phyloP scores from a whole-genome alignment of 2,113 vertebrate genomes.

The Ctenodactylus gundi region DNA sequence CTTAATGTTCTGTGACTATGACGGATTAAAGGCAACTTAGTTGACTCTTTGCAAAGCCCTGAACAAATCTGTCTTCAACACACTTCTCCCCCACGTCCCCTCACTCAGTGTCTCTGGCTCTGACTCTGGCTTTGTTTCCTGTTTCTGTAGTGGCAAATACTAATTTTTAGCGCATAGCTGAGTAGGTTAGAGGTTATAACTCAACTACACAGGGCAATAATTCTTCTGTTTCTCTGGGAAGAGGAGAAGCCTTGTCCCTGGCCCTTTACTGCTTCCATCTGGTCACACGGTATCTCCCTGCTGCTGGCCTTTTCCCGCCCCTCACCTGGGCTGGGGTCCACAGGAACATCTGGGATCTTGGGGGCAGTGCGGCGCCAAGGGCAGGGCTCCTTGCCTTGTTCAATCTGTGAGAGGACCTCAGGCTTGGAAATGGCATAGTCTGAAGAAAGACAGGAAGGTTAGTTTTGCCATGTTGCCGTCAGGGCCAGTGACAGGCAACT shows the following conservation, averaged over 20 bases:
- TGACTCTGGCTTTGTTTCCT: too few species aligned
- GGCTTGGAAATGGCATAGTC: conserved; percentile 79
- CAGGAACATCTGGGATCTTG: conserved; percentile 60
- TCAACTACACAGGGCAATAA: background rate
- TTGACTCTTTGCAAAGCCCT: background rate
- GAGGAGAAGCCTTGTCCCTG: background rate
- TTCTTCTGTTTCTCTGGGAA: background rate
- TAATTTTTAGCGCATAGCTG: background rate
- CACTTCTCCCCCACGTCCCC: background rate
- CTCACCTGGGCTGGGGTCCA: conserved; percentile 76
- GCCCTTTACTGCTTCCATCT: background rate
- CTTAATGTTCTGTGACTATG: background rate
- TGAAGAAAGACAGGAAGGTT: conserved; percentile 61
- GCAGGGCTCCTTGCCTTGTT: conserved; percentile 75
- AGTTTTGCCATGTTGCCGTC: background rate
- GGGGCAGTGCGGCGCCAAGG: background rate
- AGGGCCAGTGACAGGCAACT: background rate
- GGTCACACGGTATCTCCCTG: background rate
- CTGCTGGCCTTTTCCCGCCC: background rate
- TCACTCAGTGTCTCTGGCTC: background rate
- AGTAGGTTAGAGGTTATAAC: background rate
- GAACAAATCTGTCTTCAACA: background rate
- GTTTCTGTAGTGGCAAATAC: background rate
- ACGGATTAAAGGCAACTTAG: background rate
- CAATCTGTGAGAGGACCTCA: conserved; percentile 69